Conservation (phyloP, 1,140 invertebrate genomes). For the Metopolophium dirhodum region DNA sequence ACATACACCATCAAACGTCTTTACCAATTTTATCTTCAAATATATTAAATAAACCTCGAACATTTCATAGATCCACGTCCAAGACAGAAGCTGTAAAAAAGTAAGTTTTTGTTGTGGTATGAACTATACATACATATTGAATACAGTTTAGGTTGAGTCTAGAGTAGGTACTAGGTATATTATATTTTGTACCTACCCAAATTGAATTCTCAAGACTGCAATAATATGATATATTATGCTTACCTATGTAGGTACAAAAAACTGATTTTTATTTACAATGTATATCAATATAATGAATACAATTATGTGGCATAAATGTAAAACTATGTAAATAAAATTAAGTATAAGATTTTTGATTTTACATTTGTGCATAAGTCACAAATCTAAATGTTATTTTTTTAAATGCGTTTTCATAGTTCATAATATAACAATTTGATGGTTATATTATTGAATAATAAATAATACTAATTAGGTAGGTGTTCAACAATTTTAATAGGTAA, state of each 20-base stretch:
- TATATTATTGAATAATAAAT: no score
- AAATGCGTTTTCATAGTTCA: no score
- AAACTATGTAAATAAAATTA: no score
- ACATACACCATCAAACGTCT: slow-evolving; percentile 60
- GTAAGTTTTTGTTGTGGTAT: slow-evolving; percentile 58
- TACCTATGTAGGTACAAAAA: background rate
- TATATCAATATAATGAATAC: no score
- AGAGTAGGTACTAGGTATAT: background rate
- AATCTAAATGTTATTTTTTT: no score
- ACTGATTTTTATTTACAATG: background rate
- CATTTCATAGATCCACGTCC: slow-evolving; percentile 56
- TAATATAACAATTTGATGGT: no score
- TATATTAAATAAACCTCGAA: slow-evolving; percentile 49
- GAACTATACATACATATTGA: background rate
- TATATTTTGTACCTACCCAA: background rate
- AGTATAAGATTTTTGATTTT: no score
- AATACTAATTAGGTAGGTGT: no score
- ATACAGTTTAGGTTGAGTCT: background rate
- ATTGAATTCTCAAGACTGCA: background rate
- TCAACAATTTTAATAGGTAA: no score
- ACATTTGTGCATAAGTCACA: no score
- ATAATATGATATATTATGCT: background rate
- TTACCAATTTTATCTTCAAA: slow-evolving; percentile 59
- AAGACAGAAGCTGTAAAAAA: slow-evolving; percentile 61
- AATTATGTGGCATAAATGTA: no score